Evolutionary conservation across 2,113 vertebrate genomes (phyloP).

Genomic region (Balaenoptera acutorostrata): DNA sequence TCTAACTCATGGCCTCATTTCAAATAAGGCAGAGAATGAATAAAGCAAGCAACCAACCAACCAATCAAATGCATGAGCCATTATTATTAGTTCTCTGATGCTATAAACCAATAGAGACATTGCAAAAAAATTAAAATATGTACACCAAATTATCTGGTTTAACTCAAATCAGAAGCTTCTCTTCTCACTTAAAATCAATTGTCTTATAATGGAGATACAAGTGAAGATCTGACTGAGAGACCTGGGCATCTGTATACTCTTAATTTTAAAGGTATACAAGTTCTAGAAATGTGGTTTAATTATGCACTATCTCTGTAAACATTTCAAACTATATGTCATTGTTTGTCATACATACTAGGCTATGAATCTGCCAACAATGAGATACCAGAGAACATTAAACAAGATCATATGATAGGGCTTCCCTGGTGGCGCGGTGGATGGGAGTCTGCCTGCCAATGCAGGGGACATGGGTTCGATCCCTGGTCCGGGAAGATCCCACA

Average conservation of each 20-base stretch:
- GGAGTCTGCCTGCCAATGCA: too few species aligned
- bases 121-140: neutral
- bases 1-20: neutral
- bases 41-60: neutral
- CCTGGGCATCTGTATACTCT: neutral
- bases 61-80: neutral
- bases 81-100: neutral
- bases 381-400: neutral
- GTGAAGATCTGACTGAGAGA: neutral
- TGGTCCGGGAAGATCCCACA: too few species aligned
- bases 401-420: neutral
- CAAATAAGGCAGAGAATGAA: constrained; percentile 4
- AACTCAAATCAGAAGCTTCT: neutral
- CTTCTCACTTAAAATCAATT: neutral
- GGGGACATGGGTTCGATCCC: too few species aligned
- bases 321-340: neutral
- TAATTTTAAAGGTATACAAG: neutral
- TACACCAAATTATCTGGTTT: neutral
- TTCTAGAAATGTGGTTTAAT: neutral
- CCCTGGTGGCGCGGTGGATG: too few species aligned
- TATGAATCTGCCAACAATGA: neutral
- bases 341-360: neutral
- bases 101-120: constrained; percentile 9
- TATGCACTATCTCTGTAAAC: neutral
- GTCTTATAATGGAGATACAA: neutral